These are phyloP conservation scores for Garrulus glandarius DNA, from an alignment of 2,797 vertebrate species.

Conservation along the genomic window DNA sequence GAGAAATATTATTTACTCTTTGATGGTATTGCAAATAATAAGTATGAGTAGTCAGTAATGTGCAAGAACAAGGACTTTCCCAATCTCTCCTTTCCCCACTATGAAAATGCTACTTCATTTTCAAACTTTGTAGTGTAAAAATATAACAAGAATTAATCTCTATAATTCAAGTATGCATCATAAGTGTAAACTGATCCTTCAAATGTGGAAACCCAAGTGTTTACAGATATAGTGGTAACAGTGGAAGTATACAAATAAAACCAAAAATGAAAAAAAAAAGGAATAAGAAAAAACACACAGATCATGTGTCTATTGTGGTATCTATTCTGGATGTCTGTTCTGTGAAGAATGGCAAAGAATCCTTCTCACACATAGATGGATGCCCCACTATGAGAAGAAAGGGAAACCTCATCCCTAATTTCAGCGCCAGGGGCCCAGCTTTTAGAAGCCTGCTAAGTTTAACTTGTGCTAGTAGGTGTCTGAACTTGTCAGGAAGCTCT, in stretches of 20 bases:
- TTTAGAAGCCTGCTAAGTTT: neutral
- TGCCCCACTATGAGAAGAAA: neutral
- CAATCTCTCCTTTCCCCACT: neutral
- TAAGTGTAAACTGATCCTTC: neutral
- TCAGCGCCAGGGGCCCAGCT: neutral
- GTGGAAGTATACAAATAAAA: neutral
- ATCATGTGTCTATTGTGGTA: neutral
- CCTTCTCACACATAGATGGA: neutral
- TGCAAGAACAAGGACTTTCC: neutral
- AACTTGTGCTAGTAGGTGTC: neutral
- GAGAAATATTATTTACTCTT: neutral
- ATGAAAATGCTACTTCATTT: neutral
- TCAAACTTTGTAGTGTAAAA: neutral
- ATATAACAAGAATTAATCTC: neutral
- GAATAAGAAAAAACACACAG: rapidly evolving
- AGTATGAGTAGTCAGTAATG: neutral
- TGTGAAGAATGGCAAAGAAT: neutral
- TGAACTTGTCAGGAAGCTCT: neutral
- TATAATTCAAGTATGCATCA: neutral
- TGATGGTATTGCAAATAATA: neutral
- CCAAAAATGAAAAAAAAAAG: neutral
- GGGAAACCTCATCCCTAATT: neutral
- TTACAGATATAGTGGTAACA: neutral
- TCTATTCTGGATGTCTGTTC: neutral
- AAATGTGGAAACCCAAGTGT: neutral